Conservation (phyloP, 1,140 invertebrate genomes). For the Trinorchestia longiramus region DNA sequence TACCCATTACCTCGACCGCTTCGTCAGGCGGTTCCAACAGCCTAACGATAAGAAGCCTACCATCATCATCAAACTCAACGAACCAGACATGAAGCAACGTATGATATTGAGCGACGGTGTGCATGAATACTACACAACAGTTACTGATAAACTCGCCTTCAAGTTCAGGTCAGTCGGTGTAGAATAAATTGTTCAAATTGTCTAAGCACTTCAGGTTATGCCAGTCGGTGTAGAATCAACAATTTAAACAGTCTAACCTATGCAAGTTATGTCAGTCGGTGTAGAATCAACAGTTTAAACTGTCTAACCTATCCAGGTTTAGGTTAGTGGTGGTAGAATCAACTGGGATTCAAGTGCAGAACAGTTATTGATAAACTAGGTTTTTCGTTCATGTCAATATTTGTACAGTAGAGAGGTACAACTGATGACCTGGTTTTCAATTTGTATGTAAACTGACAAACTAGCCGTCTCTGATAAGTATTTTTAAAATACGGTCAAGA, state of each 20-base stretch:
- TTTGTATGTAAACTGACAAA: no score
- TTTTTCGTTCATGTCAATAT: no score
- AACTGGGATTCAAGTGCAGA: neutral
- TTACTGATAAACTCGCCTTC: neutral
- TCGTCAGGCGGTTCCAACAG: constrained; percentile 23
- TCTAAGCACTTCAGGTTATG: neutral
- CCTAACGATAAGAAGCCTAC: constrained; percentile 11
- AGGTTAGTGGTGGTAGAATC: neutral
- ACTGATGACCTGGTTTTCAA: no score
- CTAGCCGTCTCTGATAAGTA: no score
- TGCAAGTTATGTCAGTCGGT: neutral
- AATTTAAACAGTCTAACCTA: neutral
- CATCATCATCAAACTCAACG: constrained; percentile 1
- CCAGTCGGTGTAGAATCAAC: neutral
- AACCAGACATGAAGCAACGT: neutral
- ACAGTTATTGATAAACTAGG: no score
- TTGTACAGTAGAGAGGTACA: no score
- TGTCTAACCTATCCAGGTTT: neutral
- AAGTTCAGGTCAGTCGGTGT: constrained; percentile 26
- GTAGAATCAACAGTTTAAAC: no score
- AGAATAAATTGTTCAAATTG: neutral
- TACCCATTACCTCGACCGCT: neutral
- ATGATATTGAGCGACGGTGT: constrained; percentile 27
- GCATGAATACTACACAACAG: neutral
- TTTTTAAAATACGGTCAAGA: no score